A percentile compares a stretch with the other conserved stretches of the same genome.
phyloP scores from a whole-genome alignment of 1,140 invertebrate species.

The Paralvinella palmiformis region DNA sequence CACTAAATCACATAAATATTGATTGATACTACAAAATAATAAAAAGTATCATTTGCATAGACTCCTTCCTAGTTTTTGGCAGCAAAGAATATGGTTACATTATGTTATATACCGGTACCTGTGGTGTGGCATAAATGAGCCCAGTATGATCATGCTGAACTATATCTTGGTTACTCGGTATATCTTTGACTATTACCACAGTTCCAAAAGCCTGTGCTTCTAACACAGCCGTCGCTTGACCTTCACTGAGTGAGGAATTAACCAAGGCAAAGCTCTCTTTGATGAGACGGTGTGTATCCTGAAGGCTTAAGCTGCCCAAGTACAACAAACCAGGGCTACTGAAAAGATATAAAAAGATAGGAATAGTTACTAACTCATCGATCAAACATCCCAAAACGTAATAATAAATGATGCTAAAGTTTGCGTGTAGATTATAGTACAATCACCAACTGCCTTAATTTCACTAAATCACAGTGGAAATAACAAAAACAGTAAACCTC shows the following conservation, averaged over 20 bases:
- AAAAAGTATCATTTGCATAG: no score
- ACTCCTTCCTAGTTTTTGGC: no score
- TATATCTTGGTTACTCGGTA: slow-evolving; percentile 30
- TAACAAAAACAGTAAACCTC: no score
- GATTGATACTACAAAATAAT: no score
- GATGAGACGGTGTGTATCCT: slow-evolving; percentile 31
- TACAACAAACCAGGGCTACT: slow-evolving; percentile 30
- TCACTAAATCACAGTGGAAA: no score
- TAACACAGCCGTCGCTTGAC: slow-evolving; percentile 38
- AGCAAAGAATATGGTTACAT: no score
- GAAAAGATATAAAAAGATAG: slow-evolving; percentile 2
- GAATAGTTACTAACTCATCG: no score
- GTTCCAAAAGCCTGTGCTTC: slow-evolving; percentile 34
- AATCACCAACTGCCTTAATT: no score
- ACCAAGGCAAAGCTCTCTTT: slow-evolving; percentile 29
- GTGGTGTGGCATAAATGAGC: slow-evolving; percentile 27
- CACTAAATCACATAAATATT: no score
- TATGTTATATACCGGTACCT: slow-evolving; percentile 21
- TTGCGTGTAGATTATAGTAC: no score
- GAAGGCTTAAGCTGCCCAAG: slow-evolving; percentile 23
- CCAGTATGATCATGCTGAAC: slow-evolving; percentile 28
- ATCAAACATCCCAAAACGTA: no score
- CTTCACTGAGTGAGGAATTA: slow-evolving; percentile 39
- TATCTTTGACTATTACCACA: slow-evolving; percentile 32
- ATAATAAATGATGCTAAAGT: no score